These are phyloP conservation scores for Xiphophorus couchianus DNA, from an alignment of 2,113 vertebrate genomes.

Conservation along the genomic window DNA sequence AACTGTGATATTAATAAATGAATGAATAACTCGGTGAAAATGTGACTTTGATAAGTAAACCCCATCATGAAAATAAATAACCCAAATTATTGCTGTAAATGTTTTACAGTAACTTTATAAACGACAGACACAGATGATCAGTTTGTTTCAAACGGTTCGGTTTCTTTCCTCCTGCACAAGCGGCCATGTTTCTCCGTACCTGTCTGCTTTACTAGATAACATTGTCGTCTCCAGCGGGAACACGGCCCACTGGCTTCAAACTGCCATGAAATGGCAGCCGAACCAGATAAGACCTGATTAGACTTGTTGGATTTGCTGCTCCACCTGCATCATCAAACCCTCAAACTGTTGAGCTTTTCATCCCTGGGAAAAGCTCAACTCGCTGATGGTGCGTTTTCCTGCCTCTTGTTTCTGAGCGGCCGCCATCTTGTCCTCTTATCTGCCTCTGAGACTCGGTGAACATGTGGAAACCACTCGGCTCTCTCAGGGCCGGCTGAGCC, in stretches of 20 bases:
- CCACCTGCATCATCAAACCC: slow-evolving; percentile 57
- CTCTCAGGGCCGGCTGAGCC: too few species aligned
- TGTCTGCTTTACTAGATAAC: slow-evolving; percentile 63
- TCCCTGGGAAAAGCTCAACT: slow-evolving; percentile 44
- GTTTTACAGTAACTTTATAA: too few species aligned
- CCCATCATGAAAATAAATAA: too few species aligned
- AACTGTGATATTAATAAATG: too few species aligned
- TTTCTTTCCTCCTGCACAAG: neutral
- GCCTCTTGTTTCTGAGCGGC: slow-evolving; percentile 19
- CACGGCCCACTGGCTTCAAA: slow-evolving; percentile 84
- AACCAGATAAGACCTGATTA: slow-evolving; percentile 80
- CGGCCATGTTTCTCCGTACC: slow-evolving; percentile 5
- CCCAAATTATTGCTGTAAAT: too few species aligned
- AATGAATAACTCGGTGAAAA: too few species aligned
- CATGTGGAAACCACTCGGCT: neutral
- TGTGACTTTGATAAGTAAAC: too few species aligned
- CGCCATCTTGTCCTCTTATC: slow-evolving; percentile 40
- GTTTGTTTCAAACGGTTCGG: neutral
- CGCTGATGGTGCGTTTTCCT: slow-evolving; percentile 60
- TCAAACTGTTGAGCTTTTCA: slow-evolving; percentile 26
- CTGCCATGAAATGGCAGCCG: slow-evolving; percentile 80
- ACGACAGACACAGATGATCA: too few species aligned
- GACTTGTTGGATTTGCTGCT: slow-evolving; percentile 71
- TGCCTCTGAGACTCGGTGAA: slow-evolving; percentile 7
- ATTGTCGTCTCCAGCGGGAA: slow-evolving; percentile 59